Evolutionary conservation across 2,113 vertebrate species (phyloP).

Genomic region (Corythornis madagascariensis): DNA sequence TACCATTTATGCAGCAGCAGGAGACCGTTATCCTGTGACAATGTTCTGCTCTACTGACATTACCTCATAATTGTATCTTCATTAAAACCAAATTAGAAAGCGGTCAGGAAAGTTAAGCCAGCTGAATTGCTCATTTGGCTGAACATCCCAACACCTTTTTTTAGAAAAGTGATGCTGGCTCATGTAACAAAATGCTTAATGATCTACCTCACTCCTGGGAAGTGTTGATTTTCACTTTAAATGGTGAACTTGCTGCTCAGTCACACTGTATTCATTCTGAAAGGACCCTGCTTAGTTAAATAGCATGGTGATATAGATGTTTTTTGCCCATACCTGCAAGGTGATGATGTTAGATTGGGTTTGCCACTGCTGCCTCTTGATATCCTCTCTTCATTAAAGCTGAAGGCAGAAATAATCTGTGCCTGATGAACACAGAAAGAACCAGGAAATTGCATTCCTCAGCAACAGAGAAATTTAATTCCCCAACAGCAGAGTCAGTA

Average conservation of each 20-base stretch:
- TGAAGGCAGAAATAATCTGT: neutral
- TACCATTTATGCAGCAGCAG: constrained; percentile 49
- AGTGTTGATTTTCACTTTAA: constrained; percentile 53
- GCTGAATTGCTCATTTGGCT: constrained; percentile 62
- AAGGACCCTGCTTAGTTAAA: neutral
- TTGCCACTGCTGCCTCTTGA: neutral
- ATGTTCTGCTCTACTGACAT: constrained; percentile 58
- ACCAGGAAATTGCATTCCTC: neutral
- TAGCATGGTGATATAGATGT: neutral
- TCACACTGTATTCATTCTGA: neutral
- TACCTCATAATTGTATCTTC: constrained; percentile 71
- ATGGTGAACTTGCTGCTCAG: constrained; percentile 3
- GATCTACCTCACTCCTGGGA: constrained; percentile 1
- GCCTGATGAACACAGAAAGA: neutral
- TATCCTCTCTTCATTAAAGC: neutral
- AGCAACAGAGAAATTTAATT: neutral
- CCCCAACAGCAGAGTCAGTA: neutral
- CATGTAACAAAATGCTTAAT: constrained; percentile 28
- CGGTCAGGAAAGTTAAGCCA: constrained; percentile 60
- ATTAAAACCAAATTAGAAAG: constrained; percentile 70
- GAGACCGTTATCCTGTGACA: constrained; percentile 61
- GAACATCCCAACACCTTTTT: constrained; percentile 20
- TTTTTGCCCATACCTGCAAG: neutral
- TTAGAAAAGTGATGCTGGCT: constrained; percentile 42
- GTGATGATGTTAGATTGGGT: neutral